A percentile compares a stretch with the other conserved stretches of the same genome.
These are phyloP conservation scores for Meandrusa payeni DNA, from an alignment of 2,888 invertebrate genomes.

Conservation along the genomic window DNA sequence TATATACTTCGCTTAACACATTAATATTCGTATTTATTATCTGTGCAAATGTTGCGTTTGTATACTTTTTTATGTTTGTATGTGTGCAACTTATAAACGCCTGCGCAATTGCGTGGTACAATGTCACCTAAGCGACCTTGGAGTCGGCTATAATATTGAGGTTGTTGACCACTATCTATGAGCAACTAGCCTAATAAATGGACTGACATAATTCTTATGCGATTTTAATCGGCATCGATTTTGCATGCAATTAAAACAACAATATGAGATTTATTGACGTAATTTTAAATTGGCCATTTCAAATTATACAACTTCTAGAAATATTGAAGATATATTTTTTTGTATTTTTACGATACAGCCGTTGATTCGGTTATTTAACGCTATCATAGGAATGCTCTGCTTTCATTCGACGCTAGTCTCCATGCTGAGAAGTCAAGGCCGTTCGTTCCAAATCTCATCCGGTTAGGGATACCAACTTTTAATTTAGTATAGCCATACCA, in stretches of 20 bases:
- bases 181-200: conserved; percentile 24
- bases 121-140: conserved; percentile 65
- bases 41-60: background rate
- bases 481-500: no score
- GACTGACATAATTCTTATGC: background rate
- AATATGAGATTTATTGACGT: background rate
- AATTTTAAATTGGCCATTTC: background rate
- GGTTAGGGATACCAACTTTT: conserved; percentile 14
- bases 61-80: background rate
- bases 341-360: background rate
- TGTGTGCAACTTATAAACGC: conserved; percentile 14
- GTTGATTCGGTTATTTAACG: background rate
- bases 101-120: conserved; percentile 35
- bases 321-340: no score
- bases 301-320: no score
- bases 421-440: conserved; percentile 50
- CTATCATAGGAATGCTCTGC: conserved; percentile 25
- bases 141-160: conserved; percentile 46
- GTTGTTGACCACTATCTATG: conserved; percentile 53
- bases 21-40: background rate
- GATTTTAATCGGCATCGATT: background rate
- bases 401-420: conserved; percentile 36
- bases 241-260: background rate
- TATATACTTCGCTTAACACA: no score
- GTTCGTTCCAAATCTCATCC: conserved; percentile 31